phyloP scores from a whole-genome alignment of 2,797 vertebrate species.

The Taeniopygia guttata region DNA sequence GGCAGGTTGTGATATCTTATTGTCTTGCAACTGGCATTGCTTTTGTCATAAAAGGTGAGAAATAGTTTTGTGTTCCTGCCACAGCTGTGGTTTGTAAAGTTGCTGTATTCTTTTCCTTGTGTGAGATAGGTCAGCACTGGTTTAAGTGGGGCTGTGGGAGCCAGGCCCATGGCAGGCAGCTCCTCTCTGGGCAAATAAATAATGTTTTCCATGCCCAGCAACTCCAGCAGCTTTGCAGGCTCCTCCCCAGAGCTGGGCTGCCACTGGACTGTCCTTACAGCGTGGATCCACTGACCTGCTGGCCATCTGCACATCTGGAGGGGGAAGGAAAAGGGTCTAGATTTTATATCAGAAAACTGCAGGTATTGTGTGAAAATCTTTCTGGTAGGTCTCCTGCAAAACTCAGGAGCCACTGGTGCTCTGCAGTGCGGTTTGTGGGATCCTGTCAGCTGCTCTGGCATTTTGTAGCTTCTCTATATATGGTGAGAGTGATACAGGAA shows the following conservation, averaged over 20 bases:
- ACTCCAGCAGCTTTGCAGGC: background rate
- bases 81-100: background rate
- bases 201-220: background rate
- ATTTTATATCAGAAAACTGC: background rate
- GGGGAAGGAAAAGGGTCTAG: background rate
- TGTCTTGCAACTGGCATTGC: background rate
- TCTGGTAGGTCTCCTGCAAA: background rate
- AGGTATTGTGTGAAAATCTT: background rate
- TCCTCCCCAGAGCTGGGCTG: background rate
- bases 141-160: background rate
- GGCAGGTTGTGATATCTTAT: background rate
- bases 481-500: background rate
- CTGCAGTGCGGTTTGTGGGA: conserved; percentile 44
- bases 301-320: accelerated
- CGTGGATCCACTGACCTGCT: accelerated
- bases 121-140: background rate
- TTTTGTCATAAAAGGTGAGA: background rate
- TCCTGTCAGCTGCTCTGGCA: conserved; percentile 31
- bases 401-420: background rate
- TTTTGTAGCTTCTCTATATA: conserved; percentile 38
- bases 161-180: background rate
- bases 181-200: background rate
- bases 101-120: background rate
- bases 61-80: background rate
- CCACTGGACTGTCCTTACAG: background rate